Evolutionary conservation across 2,113 vertebrate genomes (phyloP), one percentile per base, ranked within the genome.

Genomic region (Antigone vipio): DNA sequence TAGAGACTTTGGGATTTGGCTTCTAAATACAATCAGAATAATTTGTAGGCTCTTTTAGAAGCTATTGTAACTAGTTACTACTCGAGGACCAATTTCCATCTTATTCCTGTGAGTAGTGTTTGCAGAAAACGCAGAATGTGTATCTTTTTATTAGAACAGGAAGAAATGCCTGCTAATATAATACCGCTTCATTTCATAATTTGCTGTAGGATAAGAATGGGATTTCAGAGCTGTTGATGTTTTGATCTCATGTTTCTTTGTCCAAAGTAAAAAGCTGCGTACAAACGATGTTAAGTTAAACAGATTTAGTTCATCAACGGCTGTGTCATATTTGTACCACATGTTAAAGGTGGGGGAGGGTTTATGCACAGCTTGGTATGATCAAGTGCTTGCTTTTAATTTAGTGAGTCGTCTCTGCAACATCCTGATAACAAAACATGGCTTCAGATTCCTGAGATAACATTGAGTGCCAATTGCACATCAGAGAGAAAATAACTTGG

Each of bases 321-420:
- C 73, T 69, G 53, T 69, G 59, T 74, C 23, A 4, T 53, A 38
- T 87, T 81, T 78, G 68, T 19, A 53, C 59, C 92, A 64, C 85
- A 50, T 88, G 69, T 60, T 74, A 56, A 53, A 75, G 52, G 69
- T 16, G 68, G 52, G 34, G 50, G 44, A 80, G 60, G 47, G 78
- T 40, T 74, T 86, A 52, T n/a, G 64, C 72, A 84, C 11, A 1
- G 83, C 68, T 87, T 35, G 49, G 45, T n/a, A 9, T 44, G 72
- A 94, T 96, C 95, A 75, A 92, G 86, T 60, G 83, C 80, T 95
- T 62, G 76, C 88, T 95, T 93, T 96, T 93, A 93, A 94, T 96
- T 96, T 89, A 89, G 83, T n/a, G 73, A 93, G 58, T 85, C 11
- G 3, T 81, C 83, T 85, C 88, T 95, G 96, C 80, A 87, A 77